Conservation (phyloP, 2,888 invertebrate species). For the Microplitis deprimator region DNA sequence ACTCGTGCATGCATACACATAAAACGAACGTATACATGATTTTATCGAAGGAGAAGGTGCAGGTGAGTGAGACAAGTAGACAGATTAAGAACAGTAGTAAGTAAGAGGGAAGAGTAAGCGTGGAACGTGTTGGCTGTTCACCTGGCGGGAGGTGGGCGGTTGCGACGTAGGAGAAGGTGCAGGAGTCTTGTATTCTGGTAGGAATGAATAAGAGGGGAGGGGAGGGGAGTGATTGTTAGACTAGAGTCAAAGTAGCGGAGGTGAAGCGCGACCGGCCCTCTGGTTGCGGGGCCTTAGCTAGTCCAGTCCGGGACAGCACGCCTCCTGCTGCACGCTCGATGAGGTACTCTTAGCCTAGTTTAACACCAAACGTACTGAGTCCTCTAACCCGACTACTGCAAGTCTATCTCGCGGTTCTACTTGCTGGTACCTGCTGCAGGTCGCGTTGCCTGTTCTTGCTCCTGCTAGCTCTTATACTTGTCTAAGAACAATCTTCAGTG, state of each 20-base stretch:
- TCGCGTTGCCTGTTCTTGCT: slow-evolving; percentile 4
- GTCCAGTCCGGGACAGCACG: slow-evolving; percentile 71
- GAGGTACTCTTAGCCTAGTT: slow-evolving; percentile 63
- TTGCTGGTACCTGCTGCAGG: slow-evolving; percentile 24
- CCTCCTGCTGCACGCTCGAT: slow-evolving; percentile 71
- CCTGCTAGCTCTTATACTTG: slow-evolving; percentile 20
- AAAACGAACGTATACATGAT: too few relatives aligned
- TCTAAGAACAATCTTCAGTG: slow-evolving; percentile 3
- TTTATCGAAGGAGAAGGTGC: too few relatives aligned
- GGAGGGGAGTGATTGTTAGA: slow-evolving; percentile 45
- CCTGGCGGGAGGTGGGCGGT: slow-evolving; percentile 50
- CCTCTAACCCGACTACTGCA: slow-evolving; percentile 18
- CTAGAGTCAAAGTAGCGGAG: slow-evolving; percentile 64
- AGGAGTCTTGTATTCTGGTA: slow-evolving; percentile 37
- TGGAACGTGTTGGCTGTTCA: slow-evolving; percentile 31
- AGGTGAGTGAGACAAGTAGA: background rate
- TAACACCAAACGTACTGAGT: slow-evolving; percentile 31
- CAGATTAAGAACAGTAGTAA: background rate
- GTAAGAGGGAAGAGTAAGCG: slow-evolving; percentile 37
- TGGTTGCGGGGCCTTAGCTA: slow-evolving; percentile 69
- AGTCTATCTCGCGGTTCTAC: slow-evolving; percentile 28
- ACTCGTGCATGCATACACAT: too few relatives aligned
- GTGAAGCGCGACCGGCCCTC: slow-evolving; percentile 70
- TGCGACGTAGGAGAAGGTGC: slow-evolving; percentile 52
- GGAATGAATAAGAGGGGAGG: slow-evolving; percentile 42